Base-by-base conservation (phyloP, 1,140 invertebrate species). In the Rhopalosiphum maidis region DNA sequence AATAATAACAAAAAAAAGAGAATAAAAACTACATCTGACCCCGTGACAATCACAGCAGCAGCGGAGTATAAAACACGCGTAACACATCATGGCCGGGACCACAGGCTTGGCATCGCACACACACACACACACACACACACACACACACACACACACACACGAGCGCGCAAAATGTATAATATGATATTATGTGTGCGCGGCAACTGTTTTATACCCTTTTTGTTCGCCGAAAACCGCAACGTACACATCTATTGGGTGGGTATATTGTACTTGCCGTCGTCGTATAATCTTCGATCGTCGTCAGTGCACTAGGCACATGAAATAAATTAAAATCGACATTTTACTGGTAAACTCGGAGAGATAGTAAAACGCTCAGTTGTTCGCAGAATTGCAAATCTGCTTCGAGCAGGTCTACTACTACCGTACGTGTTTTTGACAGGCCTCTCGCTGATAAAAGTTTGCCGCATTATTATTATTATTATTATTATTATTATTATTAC, bases 341-440 rank as follows among this genome's bases (percentile, higher is more conserved):
- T 87, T 87, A 46, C 85, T n/a, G 30, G 86, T 25, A 48, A 48
- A 43, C 83, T 43, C 43, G 43, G 23, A n/a, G 82, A 85, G 43
- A 87, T 87, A 87, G 86, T 87, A 51, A 87, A 48, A 87, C 23
- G 30, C 43, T 18, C 86, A 51, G 25, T 87, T 48, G 30, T 90
- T 37, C 35, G 51, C 35, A 60, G 51, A 90, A 90, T 90, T 41
- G 11, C 51, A 90, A 90, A 90, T 90, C 51, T 60, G 88, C 51
- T 55, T 41, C 37, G 51, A 60, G 55, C 88, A 90, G 35, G 37
- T 60, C 48, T 90, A 90, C 35, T 89, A 54, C 9, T 48, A 48
- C 30, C 43, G 43, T 87, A 87, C 41, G 23, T 68, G 90, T 43
- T 91, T 77, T 91, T 91, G 90, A 91, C 90, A 91, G 41, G 90